phyloP scores from a whole-genome alignment of 2,113 vertebrate species.

The Cromileptes altivelis region DNA sequence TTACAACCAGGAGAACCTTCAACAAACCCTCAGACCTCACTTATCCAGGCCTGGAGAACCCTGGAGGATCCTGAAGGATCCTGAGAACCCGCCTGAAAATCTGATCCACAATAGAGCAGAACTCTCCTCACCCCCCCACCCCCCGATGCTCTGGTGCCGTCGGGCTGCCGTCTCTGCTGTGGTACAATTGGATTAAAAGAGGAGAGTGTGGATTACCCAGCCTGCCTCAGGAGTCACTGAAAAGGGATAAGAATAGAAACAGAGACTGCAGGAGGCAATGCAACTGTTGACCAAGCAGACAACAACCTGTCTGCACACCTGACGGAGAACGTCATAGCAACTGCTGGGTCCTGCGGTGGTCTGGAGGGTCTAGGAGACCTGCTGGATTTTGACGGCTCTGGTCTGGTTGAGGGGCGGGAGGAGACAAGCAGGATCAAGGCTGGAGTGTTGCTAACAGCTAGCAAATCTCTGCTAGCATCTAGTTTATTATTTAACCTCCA shows the following conservation, averaged over 20 bases:
- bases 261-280: constrained; percentile 4
- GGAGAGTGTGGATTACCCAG: constrained; percentile 67
- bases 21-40: neutral
- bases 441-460: neutral
- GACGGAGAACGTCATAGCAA: neutral
- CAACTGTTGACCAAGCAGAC: constrained; percentile 1
- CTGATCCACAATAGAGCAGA: neutral
- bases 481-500: neutral
- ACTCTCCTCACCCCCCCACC: neutral
- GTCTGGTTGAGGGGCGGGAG: neutral
- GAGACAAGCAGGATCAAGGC: too few relatives aligned
- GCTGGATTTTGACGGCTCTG: neutral
- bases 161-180: neutral
- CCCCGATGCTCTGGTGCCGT: neutral
- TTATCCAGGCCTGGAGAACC: too few relatives aligned
- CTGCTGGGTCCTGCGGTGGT: neutral
- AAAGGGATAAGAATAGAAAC: constrained; percentile 40
- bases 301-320: constrained; percentile 8
- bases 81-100: neutral
- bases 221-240: constrained; percentile 32
- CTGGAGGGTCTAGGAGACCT: neutral
- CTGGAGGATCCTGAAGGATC: too few relatives aligned
- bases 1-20: neutral
- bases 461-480: neutral
- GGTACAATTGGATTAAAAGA: constrained; percentile 68